These are phyloP conservation scores for Drosophila neonasuta DNA, from an alignment of 2,888 invertebrate genomes.

Conservation along the genomic window DNA sequence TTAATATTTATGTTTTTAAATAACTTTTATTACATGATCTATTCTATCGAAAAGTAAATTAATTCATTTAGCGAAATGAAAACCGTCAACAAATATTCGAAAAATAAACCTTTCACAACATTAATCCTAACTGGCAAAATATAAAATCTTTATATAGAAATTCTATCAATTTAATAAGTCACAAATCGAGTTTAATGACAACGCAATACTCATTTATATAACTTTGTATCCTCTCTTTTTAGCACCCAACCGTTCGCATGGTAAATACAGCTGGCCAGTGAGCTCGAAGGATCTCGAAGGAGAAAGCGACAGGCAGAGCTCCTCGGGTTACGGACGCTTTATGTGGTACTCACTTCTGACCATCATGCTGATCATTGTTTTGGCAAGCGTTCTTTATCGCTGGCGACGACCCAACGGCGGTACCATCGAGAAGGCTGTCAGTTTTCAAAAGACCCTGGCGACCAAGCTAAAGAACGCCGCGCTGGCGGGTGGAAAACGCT, in stretches of 20 bases:
- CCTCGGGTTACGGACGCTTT: constrained; percentile 26
- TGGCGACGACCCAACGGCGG: constrained; percentile 23
- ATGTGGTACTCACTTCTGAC: constrained; percentile 43
- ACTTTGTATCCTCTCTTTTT: background rate
- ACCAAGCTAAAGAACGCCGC: constrained; percentile 28
- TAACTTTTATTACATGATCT: too few relatives aligned
- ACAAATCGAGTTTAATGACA: too few relatives aligned
- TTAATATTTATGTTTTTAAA: too few relatives aligned
- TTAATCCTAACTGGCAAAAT: too few relatives aligned
- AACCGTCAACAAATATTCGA: too few relatives aligned
- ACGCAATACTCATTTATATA: too few relatives aligned
- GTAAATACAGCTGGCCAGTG: constrained; percentile 45
- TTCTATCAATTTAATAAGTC: too few relatives aligned
- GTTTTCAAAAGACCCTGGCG: constrained; percentile 36
- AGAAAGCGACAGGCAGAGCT: constrained; percentile 12
- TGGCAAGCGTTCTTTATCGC: constrained; percentile 42
- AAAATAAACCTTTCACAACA: too few relatives aligned
- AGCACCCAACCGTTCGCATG: constrained; percentile 10
- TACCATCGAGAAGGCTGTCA: constrained; percentile 45
- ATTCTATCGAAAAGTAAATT: too few relatives aligned
- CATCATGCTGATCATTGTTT: constrained; percentile 36
- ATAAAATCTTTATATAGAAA: too few relatives aligned
- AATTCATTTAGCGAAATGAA: too few relatives aligned
- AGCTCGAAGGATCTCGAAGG: constrained; percentile 40
- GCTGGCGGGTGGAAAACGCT: background rate